Evolutionary conservation across 2,113 vertebrate species (phyloP).

Genomic region (Kobus ellipsiprymnus): DNA sequence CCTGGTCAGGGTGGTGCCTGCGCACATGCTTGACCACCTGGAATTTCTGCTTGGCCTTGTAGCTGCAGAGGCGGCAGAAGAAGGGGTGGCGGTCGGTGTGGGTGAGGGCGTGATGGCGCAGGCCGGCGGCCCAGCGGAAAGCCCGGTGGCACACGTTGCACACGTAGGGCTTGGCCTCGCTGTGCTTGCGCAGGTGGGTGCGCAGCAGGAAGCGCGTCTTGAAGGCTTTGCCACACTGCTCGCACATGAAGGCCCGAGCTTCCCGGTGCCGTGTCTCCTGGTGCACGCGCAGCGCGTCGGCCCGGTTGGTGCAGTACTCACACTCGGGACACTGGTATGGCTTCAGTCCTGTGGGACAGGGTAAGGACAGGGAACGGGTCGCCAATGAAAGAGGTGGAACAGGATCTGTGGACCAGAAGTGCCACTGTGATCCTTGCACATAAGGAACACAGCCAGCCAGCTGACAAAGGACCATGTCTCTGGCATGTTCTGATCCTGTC

Average conservation of each 20-base stretch:
- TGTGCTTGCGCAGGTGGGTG: conserved; percentile 95
- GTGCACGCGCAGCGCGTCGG: conserved; percentile 91
- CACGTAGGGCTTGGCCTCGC: conserved; percentile 87
- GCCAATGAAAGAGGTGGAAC: background rate
- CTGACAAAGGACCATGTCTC: background rate
- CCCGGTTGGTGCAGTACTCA: conserved; percentile 93
- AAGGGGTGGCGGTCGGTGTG: conserved; percentile 95
- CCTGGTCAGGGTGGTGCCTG: conserved; percentile 85
- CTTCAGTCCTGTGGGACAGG: conserved; percentile 86
- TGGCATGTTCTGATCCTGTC: background rate
- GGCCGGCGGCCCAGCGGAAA: conserved; percentile 95
- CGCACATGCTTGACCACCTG: conserved; percentile 93
- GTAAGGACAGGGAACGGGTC: background rate
- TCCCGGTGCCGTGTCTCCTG: conserved; percentile 91
- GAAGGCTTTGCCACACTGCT: conserved; percentile 97
- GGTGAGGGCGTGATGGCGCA: conserved; percentile 94
- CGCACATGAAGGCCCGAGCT: conserved; percentile 91
- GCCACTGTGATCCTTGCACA: background rate
- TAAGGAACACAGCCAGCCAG: background rate
- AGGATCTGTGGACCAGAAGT: background rate
- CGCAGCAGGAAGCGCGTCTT: conserved; percentile 95
- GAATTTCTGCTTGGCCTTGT: conserved; percentile 96
- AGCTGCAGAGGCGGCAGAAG: conserved; percentile 91
- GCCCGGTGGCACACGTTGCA: conserved; percentile 89
- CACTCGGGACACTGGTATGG: conserved; percentile 90